Evolutionary conservation across 2,113 vertebrate species (phyloP).

Genomic region (Calonectris borealis): DNA sequence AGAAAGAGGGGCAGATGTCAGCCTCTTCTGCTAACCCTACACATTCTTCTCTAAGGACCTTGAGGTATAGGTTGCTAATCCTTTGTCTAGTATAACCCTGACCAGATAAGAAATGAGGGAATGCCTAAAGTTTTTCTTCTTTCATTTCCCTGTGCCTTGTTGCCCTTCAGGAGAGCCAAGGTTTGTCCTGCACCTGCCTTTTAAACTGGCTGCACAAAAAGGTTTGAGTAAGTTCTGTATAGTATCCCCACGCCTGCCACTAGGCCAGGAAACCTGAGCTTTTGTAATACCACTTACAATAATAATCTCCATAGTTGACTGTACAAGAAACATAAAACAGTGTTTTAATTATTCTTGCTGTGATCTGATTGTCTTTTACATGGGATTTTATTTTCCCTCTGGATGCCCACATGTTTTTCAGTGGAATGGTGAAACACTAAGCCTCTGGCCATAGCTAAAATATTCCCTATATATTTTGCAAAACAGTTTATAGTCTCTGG

Average conservation of each 20-base stretch:
- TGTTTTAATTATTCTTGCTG: not conserved
- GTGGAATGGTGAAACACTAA: not conserved
- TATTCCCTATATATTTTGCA: not conserved
- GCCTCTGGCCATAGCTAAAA: not conserved
- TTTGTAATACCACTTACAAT: not conserved
- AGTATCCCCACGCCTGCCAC: not conserved
- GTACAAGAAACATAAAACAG: not conserved
- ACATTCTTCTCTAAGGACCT: not conserved
- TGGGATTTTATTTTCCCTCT: not conserved
- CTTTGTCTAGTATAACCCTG: not conserved
- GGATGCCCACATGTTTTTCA: not conserved
- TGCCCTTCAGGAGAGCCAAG: not conserved
- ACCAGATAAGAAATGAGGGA: not conserved
- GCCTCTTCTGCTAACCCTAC: not conserved
- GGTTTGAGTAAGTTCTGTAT: not conserved
- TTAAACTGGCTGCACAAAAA: not conserved
- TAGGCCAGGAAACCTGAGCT: not conserved
- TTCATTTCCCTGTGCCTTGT: not conserved
- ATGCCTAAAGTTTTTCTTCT: not conserved
- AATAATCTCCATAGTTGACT: not conserved
- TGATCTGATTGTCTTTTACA: not conserved
- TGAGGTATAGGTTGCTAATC: not conserved
- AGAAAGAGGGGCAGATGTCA: not conserved
- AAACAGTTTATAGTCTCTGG: not conserved
- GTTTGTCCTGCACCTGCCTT: not conserved